Percentiles rank a stretch among this genome's conserved stretches.
Evolutionary conservation across 2,888 invertebrate species (phyloP).

Genomic region (Carterocephalus palaemon): DNA sequence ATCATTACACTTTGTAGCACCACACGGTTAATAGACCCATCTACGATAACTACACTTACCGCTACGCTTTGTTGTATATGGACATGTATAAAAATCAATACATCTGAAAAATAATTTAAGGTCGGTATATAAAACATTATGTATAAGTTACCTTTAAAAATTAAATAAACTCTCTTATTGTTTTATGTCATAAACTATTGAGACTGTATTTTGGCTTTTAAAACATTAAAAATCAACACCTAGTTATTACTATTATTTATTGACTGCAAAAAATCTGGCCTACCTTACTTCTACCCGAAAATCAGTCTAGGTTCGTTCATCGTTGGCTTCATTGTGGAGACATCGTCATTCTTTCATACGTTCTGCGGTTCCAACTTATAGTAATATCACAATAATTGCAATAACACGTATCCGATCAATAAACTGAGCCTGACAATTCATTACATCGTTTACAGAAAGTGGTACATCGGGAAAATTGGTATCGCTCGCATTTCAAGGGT

Average conservation of each 20-base stretch:
- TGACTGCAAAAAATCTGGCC: slow-evolving; percentile 70
- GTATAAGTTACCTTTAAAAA: slow-evolving; percentile 75
- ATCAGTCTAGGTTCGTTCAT: slow-evolving; percentile 72
- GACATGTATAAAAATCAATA: slow-evolving; percentile 77
- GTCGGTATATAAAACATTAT: slow-evolving; percentile 75
- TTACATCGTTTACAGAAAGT: slow-evolving; percentile 16
- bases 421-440: slow-evolving; percentile 22
- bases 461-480: slow-evolving; percentile 5
- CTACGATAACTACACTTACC: slow-evolving; percentile 72
- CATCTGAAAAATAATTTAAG: slow-evolving; percentile 78
- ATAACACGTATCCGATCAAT: slow-evolving; percentile 42
- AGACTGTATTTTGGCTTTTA: slow-evolving; percentile 70
- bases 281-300: slow-evolving; percentile 74
- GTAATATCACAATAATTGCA: slow-evolving; percentile 75
- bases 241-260: slow-evolving; percentile 60
- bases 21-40: slow-evolving; percentile 78
- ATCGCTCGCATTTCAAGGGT: slow-evolving; percentile 9
- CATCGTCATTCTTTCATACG: slow-evolving; percentile 42
- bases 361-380: slow-evolving; percentile 57
- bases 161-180: slow-evolving; percentile 77
- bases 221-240: slow-evolving; percentile 64
- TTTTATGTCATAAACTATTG: slow-evolving; percentile 70
- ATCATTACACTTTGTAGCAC: slow-evolving; percentile 77
- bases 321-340: slow-evolving; percentile 59
- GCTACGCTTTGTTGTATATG: slow-evolving; percentile 75